Percentiles rank a stretch among this genome's conserved stretches.
Conservation (phyloP, 2,113 vertebrate genomes). For the Cryptotis parvus region DNA sequence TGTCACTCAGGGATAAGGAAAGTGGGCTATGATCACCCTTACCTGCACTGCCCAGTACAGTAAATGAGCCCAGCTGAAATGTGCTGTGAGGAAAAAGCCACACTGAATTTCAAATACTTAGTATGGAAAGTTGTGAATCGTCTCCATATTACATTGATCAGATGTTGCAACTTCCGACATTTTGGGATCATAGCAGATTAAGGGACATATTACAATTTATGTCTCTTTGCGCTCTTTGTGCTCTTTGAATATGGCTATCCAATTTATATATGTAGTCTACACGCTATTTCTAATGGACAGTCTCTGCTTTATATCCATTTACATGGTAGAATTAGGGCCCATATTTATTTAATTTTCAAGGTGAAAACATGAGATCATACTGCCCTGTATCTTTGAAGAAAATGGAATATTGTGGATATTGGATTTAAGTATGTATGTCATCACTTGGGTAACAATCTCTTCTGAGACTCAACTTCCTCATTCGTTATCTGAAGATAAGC, state of each 20-base stretch:
- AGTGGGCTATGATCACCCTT: background rate
- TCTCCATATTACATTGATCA: background rate
- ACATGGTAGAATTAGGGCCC: background rate
- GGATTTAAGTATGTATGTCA: background rate
- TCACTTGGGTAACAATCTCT: background rate
- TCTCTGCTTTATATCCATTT: background rate
- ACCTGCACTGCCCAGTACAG: no score
- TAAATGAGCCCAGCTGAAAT: background rate
- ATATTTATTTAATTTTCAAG: conserved; percentile 27
- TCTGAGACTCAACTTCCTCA: background rate
- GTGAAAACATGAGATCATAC: background rate
- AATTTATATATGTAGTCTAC: background rate
- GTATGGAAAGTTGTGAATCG: background rate
- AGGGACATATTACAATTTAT: background rate
- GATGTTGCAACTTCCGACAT: background rate
- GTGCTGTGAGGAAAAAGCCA: background rate
- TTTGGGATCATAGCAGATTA: background rate
- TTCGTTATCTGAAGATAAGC: background rate
- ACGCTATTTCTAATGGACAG: background rate
- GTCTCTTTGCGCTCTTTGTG: background rate
- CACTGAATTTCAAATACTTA: background rate
- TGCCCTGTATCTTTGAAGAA: background rate
- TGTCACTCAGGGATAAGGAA: background rate
- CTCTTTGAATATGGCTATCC: background rate
- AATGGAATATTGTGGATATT: background rate